Percentiles rank a stretch among this genome's conserved stretches.
These are phyloP conservation scores for Zootermopsis nevadensis DNA, from an alignment of 2,888 invertebrate species.

Conservation along the genomic window DNA sequence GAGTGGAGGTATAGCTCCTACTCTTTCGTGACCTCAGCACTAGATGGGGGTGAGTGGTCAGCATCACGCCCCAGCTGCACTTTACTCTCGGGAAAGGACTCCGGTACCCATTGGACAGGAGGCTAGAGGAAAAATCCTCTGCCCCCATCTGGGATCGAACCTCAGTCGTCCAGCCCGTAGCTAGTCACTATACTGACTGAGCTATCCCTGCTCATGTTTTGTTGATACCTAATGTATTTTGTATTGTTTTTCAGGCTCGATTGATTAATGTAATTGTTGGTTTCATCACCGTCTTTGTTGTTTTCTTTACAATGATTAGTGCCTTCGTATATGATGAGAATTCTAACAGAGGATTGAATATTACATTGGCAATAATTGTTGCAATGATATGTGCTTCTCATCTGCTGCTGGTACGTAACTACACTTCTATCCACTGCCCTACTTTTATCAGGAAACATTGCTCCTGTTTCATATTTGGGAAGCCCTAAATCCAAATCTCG, in stretches of 20 bases:
- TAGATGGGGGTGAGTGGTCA: no score
- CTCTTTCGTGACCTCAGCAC: no score
- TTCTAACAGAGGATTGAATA: constrained; percentile 56
- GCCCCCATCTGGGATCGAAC: no score
- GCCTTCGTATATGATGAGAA: constrained; percentile 50
- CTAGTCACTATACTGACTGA: no score
- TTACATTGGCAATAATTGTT: constrained; percentile 61
- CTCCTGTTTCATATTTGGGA: no score
- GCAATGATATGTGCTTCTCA: constrained; percentile 60
- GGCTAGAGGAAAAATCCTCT: no score
- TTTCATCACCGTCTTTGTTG: constrained; percentile 51
- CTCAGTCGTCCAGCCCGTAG: no score
- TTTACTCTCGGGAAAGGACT: no score
- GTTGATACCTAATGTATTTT: background rate
- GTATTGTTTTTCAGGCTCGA: constrained; percentile 24
- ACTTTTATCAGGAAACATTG: background rate
- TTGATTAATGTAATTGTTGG: constrained; percentile 45
- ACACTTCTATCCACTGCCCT: background rate
- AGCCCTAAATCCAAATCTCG: no score
- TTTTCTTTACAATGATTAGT: constrained; percentile 51
- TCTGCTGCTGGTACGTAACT: constrained; percentile 59
- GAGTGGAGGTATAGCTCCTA: no score
- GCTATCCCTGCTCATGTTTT: background rate
- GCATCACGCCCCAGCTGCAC: no score
- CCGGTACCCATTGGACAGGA: no score